A percentile compares a stretch with the other conserved stretches of the same genome.
These are phyloP conservation scores for Gymnosoma rotundatum DNA, from an alignment of 2,888 invertebrate genomes.

Conservation along the genomic window DNA sequence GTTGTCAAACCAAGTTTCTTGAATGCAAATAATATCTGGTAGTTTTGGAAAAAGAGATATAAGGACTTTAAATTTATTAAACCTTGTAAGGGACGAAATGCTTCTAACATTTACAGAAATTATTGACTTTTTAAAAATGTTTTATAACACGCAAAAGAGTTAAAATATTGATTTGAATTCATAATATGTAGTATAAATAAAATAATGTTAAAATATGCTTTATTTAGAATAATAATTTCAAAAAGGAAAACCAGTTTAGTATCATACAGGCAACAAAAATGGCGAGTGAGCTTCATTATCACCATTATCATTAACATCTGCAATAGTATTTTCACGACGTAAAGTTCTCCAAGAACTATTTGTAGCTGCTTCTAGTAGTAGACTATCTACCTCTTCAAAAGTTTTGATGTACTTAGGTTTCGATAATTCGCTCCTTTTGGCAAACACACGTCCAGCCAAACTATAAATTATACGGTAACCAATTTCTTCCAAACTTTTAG, in stretches of 20 bases:
- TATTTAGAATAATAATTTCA: neutral
- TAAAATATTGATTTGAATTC: neutral
- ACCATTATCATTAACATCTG: too few relatives aligned
- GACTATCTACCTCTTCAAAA: slow-evolving; percentile 1
- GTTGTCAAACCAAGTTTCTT: too few relatives aligned
- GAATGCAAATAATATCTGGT: too few relatives aligned
- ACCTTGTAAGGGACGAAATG: too few relatives aligned
- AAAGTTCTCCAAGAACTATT: too few relatives aligned
- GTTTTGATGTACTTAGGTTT: neutral
- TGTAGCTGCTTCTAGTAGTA: neutral
- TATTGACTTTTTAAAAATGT: too few relatives aligned
- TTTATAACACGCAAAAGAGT: too few relatives aligned
- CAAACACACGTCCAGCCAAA: slow-evolving; percentile 8
- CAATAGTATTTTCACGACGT: too few relatives aligned
- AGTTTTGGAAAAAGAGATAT: too few relatives aligned
- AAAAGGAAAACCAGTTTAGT: neutral
- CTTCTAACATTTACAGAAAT: too few relatives aligned
- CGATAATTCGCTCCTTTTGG: slow-evolving; percentile 10
- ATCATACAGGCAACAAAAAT: slow-evolving; percentile 4
- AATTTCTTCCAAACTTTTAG: neutral
- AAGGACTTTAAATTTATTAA: too few relatives aligned
- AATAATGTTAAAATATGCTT: neutral
- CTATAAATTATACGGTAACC: slow-evolving; percentile 18
- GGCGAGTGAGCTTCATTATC: neutral
- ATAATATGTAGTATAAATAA: neutral